Evolutionary conservation across 2,888 invertebrate species (phyloP), one percentile per base, ranked within the genome.

Genomic region (Agrochola macilenta): DNA sequence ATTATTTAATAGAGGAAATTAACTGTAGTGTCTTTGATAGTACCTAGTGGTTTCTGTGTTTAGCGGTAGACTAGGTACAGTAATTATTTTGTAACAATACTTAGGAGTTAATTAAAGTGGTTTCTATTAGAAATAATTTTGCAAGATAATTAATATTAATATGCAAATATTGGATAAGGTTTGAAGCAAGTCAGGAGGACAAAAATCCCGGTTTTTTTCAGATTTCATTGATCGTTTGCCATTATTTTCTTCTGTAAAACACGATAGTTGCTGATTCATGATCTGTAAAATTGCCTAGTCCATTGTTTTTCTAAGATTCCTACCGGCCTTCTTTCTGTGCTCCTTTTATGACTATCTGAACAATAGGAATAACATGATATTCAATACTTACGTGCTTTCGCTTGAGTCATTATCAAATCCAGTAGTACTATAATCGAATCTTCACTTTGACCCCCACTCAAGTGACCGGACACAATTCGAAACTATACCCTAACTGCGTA

Each of bases 1-100:
- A 60, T 73, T 61, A 54, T 78, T 65, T 58, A 8, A 58, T 12
- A 26, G 26, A 30, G n/a, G 54, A 43, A 43, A 43, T 43, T 43
- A 43, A 68, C 35, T 54, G 14, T 68, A 12, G 20, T 58, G 20
- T 30, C 26, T 57, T 57, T 64, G 77, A 39, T 9, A 35, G 20
- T 9, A 1, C 30, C 30, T 30, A 30, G 14, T 26, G 26, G 54
- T 46, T 76, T 63, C 30, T 54, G 12, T 46, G 14, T 35, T 54
- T 26, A 61, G 54, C 20, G n/a, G 46, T 35, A 57, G 23, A 39
- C 5, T 52, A 49, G 5, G 2, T 26, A 5, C 11, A 39, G 11
- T 60, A 26, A 26, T 60, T 52, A 7, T n/a, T 35, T 69, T 35
- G 17, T 52, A n/a, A 68, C 17, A n/a, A 52, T 54, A 1, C 30